A percentile compares a stretch with the other conserved stretches of the same genome.
These are phyloP conservation scores for Eumeta japonica DNA, from an alignment of 1,140 invertebrate genomes.

Conservation along the genomic window DNA sequence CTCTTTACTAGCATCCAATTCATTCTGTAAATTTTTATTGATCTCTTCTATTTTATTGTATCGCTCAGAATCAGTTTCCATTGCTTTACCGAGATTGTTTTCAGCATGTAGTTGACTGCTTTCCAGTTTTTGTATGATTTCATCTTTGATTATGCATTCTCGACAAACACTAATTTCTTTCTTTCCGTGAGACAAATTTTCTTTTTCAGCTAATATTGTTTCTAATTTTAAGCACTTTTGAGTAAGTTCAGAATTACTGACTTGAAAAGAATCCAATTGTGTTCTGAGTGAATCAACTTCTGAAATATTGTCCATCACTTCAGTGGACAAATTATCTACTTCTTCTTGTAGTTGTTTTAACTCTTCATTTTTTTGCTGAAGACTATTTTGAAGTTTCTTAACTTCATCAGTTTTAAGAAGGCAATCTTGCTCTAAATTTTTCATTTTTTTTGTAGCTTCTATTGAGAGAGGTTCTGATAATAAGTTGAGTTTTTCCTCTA, in stretches of 20 bases:
- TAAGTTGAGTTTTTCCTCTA: constrained; percentile 32
- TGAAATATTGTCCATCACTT: constrained; percentile 38
- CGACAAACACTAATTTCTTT: constrained; percentile 13
- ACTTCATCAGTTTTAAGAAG: constrained; percentile 22
- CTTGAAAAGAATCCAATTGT: background rate
- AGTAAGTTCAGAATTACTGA: constrained; percentile 16
- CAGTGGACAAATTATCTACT: constrained; percentile 38
- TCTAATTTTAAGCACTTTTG: constrained; percentile 23
- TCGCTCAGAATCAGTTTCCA: constrained; percentile 20
- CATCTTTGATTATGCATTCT: constrained; percentile 26
- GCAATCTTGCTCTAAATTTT: constrained; percentile 28
- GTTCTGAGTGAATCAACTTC: constrained; percentile 33
- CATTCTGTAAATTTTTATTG: constrained; percentile 30
- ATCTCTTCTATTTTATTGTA: constrained; percentile 24
- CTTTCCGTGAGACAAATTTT: background rate
- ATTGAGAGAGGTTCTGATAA: constrained; percentile 23
- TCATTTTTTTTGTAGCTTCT: constrained; percentile 25
- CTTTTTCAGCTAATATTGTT: constrained; percentile 9
- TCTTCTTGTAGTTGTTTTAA: constrained; percentile 35
- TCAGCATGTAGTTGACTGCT: background rate
- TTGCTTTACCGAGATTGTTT: background rate
- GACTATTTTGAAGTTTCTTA: constrained; percentile 17
- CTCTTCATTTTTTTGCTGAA: constrained; percentile 21
- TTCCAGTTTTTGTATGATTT: constrained; percentile 19
- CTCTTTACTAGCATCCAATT: constrained; percentile 40